Percentiles rank a stretch among this genome's conserved stretches.
phyloP scores from a whole-genome alignment of 2,888 invertebrate species.

The Hirtodrosophila histrioides region DNA sequence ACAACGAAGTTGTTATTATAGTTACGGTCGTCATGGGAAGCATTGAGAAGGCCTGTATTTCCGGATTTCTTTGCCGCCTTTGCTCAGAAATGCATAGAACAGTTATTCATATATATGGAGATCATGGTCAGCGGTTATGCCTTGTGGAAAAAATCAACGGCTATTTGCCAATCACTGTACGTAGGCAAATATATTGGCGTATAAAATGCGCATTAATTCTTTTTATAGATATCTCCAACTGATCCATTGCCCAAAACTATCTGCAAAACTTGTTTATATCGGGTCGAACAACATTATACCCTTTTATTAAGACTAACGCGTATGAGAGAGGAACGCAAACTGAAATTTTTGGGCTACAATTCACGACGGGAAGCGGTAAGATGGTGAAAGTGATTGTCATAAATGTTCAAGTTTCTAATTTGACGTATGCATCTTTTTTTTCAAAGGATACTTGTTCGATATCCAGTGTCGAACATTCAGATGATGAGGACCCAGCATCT shows the following conservation, averaged over 20 bases:
- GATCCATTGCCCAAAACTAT: slow-evolving; percentile 90
- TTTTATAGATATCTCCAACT: slow-evolving; percentile 86
- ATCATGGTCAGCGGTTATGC: slow-evolving; percentile 90
- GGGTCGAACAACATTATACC: slow-evolving; percentile 86
- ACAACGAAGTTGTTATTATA: slow-evolving; percentile 12
- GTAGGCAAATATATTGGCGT: slow-evolving; percentile 48
- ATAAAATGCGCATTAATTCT: slow-evolving; percentile 1
- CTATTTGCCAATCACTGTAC: slow-evolving; percentile 92
- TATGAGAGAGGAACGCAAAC: slow-evolving; percentile 74
- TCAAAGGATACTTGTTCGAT: slow-evolving; percentile 46
- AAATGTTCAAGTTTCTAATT: not conserved
- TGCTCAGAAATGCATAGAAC: slow-evolving; percentile 93
- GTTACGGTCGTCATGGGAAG: slow-evolving; percentile 88
- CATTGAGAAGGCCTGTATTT: slow-evolving; percentile 91
- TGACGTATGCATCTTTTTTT: not conserved
- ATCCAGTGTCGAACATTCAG: slow-evolving; percentile 72
- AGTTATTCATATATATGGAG: slow-evolving; percentile 93
- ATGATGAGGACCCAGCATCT: slow-evolving; percentile 63
- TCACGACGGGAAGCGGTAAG: slow-evolving; percentile 43
- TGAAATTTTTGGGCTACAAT: slow-evolving; percentile 52
- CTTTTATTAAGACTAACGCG: slow-evolving; percentile 80
- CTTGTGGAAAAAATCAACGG: slow-evolving; percentile 92
- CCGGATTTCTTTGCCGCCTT: slow-evolving; percentile 93
- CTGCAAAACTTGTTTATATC: slow-evolving; percentile 87
- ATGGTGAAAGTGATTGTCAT: not conserved